A percentile compares a stretch with the other conserved stretches of the same genome.
Evolutionary conservation across 1,140 invertebrate species (phyloP).

Genomic region (Argopecten irradians): DNA sequence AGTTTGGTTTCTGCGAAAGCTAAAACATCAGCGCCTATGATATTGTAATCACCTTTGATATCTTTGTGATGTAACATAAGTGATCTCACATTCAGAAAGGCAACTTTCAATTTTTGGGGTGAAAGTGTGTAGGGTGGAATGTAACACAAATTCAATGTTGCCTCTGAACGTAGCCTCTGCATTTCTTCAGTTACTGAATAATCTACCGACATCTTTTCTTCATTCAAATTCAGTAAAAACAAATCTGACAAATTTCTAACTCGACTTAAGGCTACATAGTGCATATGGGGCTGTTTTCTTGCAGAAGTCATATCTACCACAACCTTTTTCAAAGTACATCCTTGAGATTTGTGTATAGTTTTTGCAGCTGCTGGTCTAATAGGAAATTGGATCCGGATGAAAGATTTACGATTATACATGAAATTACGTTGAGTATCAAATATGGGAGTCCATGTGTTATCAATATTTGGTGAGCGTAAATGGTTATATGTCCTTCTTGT

Average conservation of each 20-base stretch:
- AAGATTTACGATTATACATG: not conserved
- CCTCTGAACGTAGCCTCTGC: not conserved
- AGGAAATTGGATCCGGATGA: not conserved
- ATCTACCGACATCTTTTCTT: not conserved
- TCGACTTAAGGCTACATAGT: conserved; percentile 35
- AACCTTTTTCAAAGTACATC: conserved; percentile 35
- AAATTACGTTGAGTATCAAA: conserved; percentile 34
- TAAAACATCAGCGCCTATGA: too few species aligned
- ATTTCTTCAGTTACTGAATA: not conserved
- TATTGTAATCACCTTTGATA: too few species aligned
- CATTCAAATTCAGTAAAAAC: conserved; percentile 36
- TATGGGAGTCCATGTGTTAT: conserved; percentile 14
- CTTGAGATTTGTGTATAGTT: conserved; percentile 50
- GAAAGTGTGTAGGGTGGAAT: too few species aligned
- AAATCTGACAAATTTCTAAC: conserved; percentile 29
- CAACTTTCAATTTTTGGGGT: too few species aligned
- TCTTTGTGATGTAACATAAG: too few species aligned
- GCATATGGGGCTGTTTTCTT: conserved; percentile 41
- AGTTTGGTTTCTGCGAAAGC: too few species aligned
- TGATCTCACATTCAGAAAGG: too few species aligned
- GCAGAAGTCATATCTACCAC: conserved; percentile 38
- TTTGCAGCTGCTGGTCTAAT: conserved; percentile 33
- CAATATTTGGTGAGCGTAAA: not conserved
- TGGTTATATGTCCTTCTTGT: not conserved
- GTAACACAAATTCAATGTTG: too few species aligned